A percentile compares a stretch with the other conserved stretches of the same genome.
These are phyloP conservation scores for Metaphire vulgaris DNA, from an alignment of 1,140 invertebrate genomes.

Conservation along the genomic window DNA sequence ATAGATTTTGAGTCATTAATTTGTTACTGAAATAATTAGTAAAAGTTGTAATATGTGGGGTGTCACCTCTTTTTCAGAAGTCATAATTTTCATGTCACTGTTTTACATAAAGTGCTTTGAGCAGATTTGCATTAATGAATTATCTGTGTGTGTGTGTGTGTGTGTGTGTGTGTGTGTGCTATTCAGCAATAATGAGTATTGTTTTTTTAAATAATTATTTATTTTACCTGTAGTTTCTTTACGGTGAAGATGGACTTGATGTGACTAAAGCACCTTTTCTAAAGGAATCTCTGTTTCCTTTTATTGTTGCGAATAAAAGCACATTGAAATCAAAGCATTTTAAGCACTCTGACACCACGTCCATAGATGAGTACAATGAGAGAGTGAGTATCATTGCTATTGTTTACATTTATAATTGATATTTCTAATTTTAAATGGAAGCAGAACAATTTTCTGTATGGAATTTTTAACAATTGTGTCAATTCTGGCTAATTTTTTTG, in stretches of 20 bases:
- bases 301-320: slow-evolving; percentile 69
- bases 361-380: background rate
- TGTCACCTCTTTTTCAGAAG: too few species aligned
- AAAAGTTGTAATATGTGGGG: too few species aligned
- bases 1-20: too few species aligned
- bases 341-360: background rate
- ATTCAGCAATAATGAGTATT: slow-evolving; percentile 13
- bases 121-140: too few species aligned
- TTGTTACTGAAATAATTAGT: too few species aligned
- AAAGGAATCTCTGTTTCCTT: slow-evolving; percentile 67
- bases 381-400: background rate
- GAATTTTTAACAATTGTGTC: too few species aligned
- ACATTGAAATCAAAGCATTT: background rate
- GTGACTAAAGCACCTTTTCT: slow-evolving; percentile 79
- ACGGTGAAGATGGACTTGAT: slow-evolving; percentile 96
- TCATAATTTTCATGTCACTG: too few species aligned
- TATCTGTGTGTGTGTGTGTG: slow-evolving; percentile 36
- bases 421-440: too few species aligned
- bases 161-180: slow-evolving; percentile 8
- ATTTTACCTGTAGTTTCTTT: slow-evolving; percentile 62
- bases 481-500: too few species aligned
- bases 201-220: slow-evolving; percentile 14
- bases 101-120: too few species aligned
- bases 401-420: background rate
- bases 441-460: too few species aligned